Evolutionary conservation across 2,113 vertebrate genomes (phyloP), one percentile per base, ranked within the genome.

Genomic region (Phylloscopus whistleri): DNA sequence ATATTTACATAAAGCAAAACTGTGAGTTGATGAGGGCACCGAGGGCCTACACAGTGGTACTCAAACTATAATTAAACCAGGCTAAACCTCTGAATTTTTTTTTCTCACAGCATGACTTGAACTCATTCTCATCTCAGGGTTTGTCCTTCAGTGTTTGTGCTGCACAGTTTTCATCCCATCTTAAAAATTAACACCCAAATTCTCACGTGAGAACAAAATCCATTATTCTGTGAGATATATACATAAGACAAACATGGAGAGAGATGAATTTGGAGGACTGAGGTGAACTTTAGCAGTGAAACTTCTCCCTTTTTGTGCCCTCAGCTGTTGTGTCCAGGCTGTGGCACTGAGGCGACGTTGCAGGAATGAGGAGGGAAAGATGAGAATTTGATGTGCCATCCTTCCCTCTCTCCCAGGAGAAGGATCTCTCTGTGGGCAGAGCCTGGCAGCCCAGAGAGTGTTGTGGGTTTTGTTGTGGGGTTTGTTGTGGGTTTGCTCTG

Each of bases 171-270:
- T 43, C 28, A 28, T 43, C n/a, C 28, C 7, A 2, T 13, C 22
- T 22, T 17, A 5, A 37, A 35, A 67, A 16, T 10, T 13, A 44
- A 28, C 16, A 3, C 18, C 2, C 16, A 28, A 12, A 33, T 44
- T 33, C 51, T 49, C 56, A 7, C 0, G 0, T 7, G 27, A n/a
- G 41, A 12, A 1, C 53, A 31, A 43, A 84, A 23, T 2, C 48
- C 1, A 0, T 31, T 35, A 0, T 17, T 46, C 23, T 35, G 52
- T 62, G 53, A 58, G 74, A 9, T 1, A 1, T 2, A 1, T 5
- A 0, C 3, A 0, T 3, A 0, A 16, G 43, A 7, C 7, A 17
- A 0, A 9, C 0, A 1, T 28, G 87, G 79, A 28, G 10, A 0
- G 10, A 55, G 75, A 8, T n/a, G 76, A 15, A 12, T 18, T 37